Base-by-base conservation (phyloP, 2,113 vertebrate genomes). In the Hyla sarda region DNA sequence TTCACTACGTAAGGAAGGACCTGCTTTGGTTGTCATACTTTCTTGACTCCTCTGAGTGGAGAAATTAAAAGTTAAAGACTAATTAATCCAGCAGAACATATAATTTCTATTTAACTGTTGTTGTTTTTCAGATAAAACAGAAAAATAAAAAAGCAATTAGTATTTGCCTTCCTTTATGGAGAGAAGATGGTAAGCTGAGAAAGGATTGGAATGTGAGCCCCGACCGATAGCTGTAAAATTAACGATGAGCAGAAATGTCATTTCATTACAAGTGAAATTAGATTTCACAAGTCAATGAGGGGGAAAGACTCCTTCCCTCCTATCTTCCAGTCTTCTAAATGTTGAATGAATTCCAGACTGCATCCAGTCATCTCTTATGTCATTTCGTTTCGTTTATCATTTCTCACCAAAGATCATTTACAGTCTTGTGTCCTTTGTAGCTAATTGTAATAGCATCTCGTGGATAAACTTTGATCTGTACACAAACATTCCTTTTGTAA, bases 211-310 rank as follows among this genome's bases (percentile, higher is more conserved):
- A 81, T 81, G 62, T 71, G 34, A 60, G 65, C 84, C 60, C 77
- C 52, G 19, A 86, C 84, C 77, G 76, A 86, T 86, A 60, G 77
- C 84, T 71, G 77, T 86, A 86, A 86, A 86, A 80, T 86, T 86
- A 86, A 86, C 67, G 84, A 86, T 62, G 84, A 86, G 77, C 84
- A 86, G 65, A 86, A 86, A 86, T 86, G 84, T 86, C 84, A 86
- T 86, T 86, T 81, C 84, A 86, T 86, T 86, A 86, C 77, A 86
- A 86, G 77, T 81, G 77, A 81, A 86, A 86, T 86, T 86, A 86
- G 77, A 86, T 86, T 81, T 81, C 67, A 65, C 76, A 86, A 86
- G 84, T 86, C 84, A 86, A 86, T 86, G 84, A 86, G 67, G 84
- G 84, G 77, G 65, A 86, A 86, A 86, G 65, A 28, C 65, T 86